Evolutionary conservation across 2,113 vertebrate species (phyloP).

Genomic region (Phylloscopus trochiloides): DNA sequence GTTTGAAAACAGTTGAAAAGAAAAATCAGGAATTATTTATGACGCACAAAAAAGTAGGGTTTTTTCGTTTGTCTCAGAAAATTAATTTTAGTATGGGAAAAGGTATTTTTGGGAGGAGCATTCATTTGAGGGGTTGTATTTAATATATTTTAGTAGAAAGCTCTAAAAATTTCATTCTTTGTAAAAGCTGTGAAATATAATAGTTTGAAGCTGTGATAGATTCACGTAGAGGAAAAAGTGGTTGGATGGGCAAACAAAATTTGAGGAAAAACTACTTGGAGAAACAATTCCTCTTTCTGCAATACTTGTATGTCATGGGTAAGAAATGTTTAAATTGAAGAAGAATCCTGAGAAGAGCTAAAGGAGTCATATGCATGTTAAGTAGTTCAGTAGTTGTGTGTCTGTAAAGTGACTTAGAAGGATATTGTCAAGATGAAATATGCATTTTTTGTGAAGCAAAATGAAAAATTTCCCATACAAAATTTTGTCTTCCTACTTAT

Average conservation of each 20-base stretch:
- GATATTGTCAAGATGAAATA: background rate
- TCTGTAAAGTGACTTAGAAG: background rate
- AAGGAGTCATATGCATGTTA: background rate
- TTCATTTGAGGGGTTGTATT: background rate
- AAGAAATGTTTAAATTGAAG: background rate
- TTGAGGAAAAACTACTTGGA: background rate
- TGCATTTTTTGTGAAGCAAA: rapidly evolving
- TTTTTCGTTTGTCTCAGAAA: background rate
- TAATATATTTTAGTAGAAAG: background rate
- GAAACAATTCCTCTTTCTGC: background rate
- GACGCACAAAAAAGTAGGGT: background rate
- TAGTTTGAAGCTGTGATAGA: background rate
- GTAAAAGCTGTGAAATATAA: background rate
- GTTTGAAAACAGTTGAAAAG: background rate
- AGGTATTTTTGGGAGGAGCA: background rate
- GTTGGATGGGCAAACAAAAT: background rate
- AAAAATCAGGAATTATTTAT: background rate
- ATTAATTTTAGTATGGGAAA: background rate
- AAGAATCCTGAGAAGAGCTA: background rate
- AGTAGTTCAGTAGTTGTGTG: background rate
- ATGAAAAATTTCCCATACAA: background rate
- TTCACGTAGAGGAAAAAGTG: background rate
- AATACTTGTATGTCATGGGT: background rate
- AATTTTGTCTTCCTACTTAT: background rate
- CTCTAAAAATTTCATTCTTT: background rate